Conservation (phyloP, 1,140 invertebrate species). For the Piezodorus guildinii region DNA sequence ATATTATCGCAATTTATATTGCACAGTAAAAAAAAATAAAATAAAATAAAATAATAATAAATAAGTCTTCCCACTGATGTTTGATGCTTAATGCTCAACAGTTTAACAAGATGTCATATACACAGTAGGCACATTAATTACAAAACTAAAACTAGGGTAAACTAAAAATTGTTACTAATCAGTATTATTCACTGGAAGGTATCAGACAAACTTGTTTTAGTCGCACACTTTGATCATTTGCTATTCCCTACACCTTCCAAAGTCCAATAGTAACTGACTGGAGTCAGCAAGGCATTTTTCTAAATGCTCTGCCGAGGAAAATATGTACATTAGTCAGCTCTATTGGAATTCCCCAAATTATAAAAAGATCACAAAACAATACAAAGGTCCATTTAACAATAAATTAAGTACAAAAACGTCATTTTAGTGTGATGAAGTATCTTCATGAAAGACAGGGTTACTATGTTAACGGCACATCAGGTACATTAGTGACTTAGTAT, state of each 20-base stretch:
- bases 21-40: slow-evolving; percentile 8
- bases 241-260: no score
- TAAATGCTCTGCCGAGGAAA: no score
- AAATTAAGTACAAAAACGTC: not conserved
- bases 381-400: not conserved
- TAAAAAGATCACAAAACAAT: no score
- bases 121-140: slow-evolving; percentile 3
- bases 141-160: not conserved
- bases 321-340: no score
- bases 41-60: no score
- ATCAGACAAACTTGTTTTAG: no score
- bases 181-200: no score
- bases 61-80: slow-evolving; percentile 1
- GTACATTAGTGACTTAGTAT: slow-evolving; percentile 11
- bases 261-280: no score
- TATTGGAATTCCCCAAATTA: no score
- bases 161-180: not conserved
- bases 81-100: slow-evolving; percentile 9
- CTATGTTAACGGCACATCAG: slow-evolving; percentile 4
- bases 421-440: not conserved
- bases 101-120: not conserved
- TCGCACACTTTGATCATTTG: no score
- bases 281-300: no score
- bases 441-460: not conserved
- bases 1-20: not conserved